Evolutionary conservation across 1,140 invertebrate genomes (phyloP), one percentile per base, ranked within the genome.

Genomic region (Mylabris phalerata): DNA sequence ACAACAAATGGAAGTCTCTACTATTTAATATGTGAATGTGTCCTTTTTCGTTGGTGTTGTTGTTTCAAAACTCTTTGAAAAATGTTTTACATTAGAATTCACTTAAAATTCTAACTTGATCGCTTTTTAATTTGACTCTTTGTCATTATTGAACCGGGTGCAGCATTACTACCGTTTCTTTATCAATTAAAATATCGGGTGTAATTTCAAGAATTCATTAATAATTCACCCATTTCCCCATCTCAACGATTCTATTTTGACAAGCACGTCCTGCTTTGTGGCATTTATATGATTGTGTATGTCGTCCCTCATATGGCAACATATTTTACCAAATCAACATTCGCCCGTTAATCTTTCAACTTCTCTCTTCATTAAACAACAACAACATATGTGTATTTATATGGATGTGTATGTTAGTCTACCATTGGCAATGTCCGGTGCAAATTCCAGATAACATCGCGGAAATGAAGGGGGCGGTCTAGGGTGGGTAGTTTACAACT

Each of bases 61-160:
- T 32, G 32, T 32, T 32, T 32, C 32, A 32, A 32, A 32, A 47
- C 39, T 48, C 49, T 49, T 57, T 60, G 55, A 57, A 48, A 50
- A 59, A 63, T 60, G 61, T 57, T 57, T 47, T 50, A 60, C 61
- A 60, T 57, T 63, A 63, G 63, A 64, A 62, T 59, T 61, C 63
- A 61, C 56, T 65, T 65, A 65, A 62, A 62, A 62, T 62, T 62
- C 61, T 57, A 51, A 57, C 62, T 60, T 62, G 62, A 65, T 65
- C 57, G 45, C 60, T 57, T 65, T 65, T 65, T 62, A 62, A 65
- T 65, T 55, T 40, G 57, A 42, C 49, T 59, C 50, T 59, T 59
- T 64, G 60, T 64, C 63, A 61, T 64, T 57, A 4, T 1, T 32
- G 32, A 32, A 32, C 19, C 32, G 32, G 32, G 32, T 32, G 32